phyloP scores from a whole-genome alignment of 2,797 vertebrate genomes.

The Denticeps clupeoides region DNA sequence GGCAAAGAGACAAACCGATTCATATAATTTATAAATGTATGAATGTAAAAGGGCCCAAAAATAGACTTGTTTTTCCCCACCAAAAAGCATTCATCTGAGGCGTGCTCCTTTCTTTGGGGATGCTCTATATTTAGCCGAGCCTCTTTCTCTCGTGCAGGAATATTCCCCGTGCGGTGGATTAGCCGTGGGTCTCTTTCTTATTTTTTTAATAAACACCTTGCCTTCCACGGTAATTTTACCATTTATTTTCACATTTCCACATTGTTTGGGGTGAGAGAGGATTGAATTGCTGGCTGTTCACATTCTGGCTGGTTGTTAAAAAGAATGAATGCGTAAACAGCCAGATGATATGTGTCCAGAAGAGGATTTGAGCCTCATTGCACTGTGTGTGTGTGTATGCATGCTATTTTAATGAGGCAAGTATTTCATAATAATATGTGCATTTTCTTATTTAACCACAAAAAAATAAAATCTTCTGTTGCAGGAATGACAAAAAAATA shows the following conservation, averaged over 20 bases:
- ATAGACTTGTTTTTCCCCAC: conserved; percentile 25
- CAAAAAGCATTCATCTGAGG: conserved; percentile 28
- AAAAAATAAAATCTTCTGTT: too few relatives aligned
- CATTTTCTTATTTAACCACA: not conserved
- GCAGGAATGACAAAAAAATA: too few relatives aligned
- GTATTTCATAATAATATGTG: not conserved
- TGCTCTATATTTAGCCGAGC: conserved; percentile 15
- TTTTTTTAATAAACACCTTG: not conserved
- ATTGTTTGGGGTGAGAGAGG: too few relatives aligned
- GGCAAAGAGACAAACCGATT: conserved; percentile 32
- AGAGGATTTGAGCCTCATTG: not conserved
- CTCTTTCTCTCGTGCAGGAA: conserved; percentile 2
- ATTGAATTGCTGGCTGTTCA: too few relatives aligned
- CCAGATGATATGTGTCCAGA: too few relatives aligned
- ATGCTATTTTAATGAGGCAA: not conserved
- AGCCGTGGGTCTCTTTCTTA: not conserved
- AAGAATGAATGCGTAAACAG: too few relatives aligned
- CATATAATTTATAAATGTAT: conserved; percentile 29
- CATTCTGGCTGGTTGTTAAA: too few relatives aligned
- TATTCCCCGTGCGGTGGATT: conserved; percentile 1
- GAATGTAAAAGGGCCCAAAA: conserved; percentile 25
- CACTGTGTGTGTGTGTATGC: too few relatives aligned
- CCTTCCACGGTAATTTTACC: too few relatives aligned
- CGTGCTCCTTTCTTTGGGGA: conserved; percentile 16
- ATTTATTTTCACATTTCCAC: too few relatives aligned